These are phyloP conservation scores for Limanda limanda DNA, from an alignment of 2,113 vertebrate genomes.

Conservation along the genomic window DNA sequence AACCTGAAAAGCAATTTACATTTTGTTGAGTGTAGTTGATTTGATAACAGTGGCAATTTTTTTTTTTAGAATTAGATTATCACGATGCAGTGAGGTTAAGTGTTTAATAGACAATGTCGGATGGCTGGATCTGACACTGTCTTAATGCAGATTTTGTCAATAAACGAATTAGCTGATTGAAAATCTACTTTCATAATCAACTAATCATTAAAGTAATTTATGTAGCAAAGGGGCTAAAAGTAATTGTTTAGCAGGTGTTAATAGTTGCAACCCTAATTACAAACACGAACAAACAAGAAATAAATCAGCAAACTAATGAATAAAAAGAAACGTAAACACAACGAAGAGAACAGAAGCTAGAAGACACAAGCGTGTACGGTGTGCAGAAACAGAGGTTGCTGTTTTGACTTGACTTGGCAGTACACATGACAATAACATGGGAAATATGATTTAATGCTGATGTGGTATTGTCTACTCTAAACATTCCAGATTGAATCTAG, in stretches of 20 bases:
- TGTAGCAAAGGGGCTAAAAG: no score
- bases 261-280: background rate
- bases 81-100: background rate
- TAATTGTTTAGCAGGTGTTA: no score
- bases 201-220: no score
- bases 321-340: no score
- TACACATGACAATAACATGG: no score
- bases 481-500: background rate
- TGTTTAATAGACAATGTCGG: no score
- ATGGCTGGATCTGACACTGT: no score
- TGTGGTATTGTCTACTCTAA: background rate
- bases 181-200: no score
- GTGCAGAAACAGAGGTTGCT: background rate
- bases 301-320: background rate
- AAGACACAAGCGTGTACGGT: background rate
- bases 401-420: no score
- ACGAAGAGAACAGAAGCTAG: background rate
- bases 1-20: background rate
- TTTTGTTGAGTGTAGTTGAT: conserved; percentile 6
- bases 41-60: background rate
- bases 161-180: no score
- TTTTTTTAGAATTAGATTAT: conserved; percentile 6
- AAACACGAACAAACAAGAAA: background rate
- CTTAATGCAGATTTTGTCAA: no score
- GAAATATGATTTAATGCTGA: no score